Conservation (phyloP, 2,113 vertebrate genomes). For the Mesembrinibis cayennensis region DNA sequence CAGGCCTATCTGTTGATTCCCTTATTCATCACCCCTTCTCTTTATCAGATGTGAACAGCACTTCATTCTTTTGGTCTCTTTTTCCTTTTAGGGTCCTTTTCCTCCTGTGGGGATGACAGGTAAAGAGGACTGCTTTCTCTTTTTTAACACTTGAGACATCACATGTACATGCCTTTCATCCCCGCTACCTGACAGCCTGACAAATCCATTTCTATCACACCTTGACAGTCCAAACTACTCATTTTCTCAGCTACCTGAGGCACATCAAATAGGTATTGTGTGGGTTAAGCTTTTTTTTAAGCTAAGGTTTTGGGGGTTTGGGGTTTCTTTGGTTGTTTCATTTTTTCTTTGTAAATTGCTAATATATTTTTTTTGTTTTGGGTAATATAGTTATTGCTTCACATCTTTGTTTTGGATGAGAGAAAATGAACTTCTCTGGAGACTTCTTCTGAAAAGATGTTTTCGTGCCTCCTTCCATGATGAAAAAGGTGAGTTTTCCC, state of each 20-base stretch:
- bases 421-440: background rate
- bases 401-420: background rate
- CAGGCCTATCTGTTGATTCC: background rate
- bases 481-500: background rate
- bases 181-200: background rate
- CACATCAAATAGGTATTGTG: background rate
- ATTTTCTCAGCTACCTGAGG: background rate
- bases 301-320: fast-evolving
- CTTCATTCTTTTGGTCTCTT: background rate
- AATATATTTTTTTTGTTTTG: background rate
- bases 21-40: background rate
- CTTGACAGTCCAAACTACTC: background rate
- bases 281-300: background rate
- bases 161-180: background rate
- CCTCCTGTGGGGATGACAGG: background rate
- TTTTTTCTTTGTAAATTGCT: background rate
- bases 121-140: background rate
- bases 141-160: background rate
- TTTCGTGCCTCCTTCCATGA: background rate
- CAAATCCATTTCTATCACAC: background rate
- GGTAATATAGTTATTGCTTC: background rate
- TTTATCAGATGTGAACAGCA: background rate
- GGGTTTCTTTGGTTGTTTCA: background rate
- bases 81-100: background rate
- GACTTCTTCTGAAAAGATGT: background rate